Percentiles rank a stretch among this genome's conserved stretches.
Evolutionary conservation across 2,797 vertebrate species (phyloP).

Genomic region (Schizopygopsis malacanthus): DNA sequence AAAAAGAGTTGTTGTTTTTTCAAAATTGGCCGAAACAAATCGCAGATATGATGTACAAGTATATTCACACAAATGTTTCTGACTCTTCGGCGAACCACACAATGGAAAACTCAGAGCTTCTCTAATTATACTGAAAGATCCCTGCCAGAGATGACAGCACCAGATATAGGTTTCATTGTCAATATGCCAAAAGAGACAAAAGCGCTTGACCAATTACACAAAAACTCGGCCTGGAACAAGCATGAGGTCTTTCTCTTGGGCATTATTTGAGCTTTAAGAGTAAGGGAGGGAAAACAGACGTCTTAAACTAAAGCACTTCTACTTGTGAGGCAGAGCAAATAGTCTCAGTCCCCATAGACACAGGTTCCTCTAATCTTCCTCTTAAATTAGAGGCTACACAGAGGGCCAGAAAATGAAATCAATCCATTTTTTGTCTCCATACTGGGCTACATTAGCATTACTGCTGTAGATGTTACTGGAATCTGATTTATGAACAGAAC

Average conservation of each 20-base stretch:
- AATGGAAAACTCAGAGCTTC: neutral
- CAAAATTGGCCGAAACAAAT: neutral
- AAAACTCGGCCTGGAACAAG: conserved; percentile 63
- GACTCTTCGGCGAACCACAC: neutral
- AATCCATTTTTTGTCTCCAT: conserved; percentile 65
- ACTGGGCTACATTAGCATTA: conserved; percentile 75
- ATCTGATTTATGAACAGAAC: conserved; percentile 72
- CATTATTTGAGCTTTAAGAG: conserved; percentile 47
- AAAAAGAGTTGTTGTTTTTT: neutral
- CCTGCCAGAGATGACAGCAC: conserved; percentile 63
- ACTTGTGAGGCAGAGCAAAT: conserved; percentile 72
- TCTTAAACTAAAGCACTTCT: conserved; percentile 62
- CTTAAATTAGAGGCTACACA: conserved; percentile 71
- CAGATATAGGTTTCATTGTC: conserved; percentile 36
- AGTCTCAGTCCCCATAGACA: conserved; percentile 65
- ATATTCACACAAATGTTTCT: neutral
- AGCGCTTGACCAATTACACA: conserved; percentile 31
- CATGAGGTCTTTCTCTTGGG: conserved; percentile 63
- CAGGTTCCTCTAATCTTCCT: conserved; percentile 74
- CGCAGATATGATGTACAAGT: neutral
- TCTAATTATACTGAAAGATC: conserved; percentile 56
- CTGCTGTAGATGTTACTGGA: conserved; percentile 74
- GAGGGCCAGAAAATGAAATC: conserved; percentile 78
- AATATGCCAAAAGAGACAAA: neutral
- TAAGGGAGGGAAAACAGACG: neutral